Conservation (phyloP, 2,113 vertebrate genomes). For the Proterorhinus semilunaris region DNA sequence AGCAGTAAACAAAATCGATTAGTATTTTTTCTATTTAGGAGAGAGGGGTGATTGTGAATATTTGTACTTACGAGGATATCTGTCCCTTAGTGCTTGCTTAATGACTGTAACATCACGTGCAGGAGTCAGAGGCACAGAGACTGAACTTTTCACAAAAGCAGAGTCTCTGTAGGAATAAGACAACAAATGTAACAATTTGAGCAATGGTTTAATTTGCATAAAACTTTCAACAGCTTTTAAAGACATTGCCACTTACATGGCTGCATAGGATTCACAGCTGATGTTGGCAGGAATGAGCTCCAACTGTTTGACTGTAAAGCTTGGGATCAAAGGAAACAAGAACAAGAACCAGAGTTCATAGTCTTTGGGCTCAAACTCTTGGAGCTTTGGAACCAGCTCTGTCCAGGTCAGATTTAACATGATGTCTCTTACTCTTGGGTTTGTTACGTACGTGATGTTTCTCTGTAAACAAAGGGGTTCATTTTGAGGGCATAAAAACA, state of each 20-base stretch:
- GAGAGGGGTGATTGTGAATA: neutral
- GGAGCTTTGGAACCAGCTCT: conserved; percentile 27
- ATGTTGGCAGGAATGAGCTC: conserved; percentile 49
- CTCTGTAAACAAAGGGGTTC: conserved; percentile 12
- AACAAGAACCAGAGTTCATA: conserved; percentile 51
- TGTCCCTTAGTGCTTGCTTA: conserved; percentile 1
- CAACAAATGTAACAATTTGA: neutral
- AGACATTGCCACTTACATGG: conserved; percentile 41
- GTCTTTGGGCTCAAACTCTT: conserved; percentile 17
- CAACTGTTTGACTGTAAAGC: conserved; percentile 31
- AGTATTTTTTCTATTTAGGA: neutral
- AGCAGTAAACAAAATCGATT: neutral
- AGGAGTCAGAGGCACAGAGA: conserved; percentile 8
- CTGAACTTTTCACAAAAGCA: conserved; percentile 14
- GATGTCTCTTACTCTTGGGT: conserved; percentile 20
- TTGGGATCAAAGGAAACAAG: conserved; percentile 48
- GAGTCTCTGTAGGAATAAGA: conserved; percentile 16
- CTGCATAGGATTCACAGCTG: conserved; percentile 45
- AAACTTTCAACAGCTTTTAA: neutral
- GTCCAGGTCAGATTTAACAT: conserved; percentile 53
- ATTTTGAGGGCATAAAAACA: neutral
- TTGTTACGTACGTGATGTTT: conserved; percentile 24
- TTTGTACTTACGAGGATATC: conserved; percentile 27
- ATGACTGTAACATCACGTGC: conserved; percentile 9
- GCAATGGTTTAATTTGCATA: neutral